A percentile compares a stretch with the other conserved stretches of the same genome.
These are phyloP conservation scores for Cydia splendana DNA, from an alignment of 1,140 invertebrate genomes.

Conservation along the genomic window DNA sequence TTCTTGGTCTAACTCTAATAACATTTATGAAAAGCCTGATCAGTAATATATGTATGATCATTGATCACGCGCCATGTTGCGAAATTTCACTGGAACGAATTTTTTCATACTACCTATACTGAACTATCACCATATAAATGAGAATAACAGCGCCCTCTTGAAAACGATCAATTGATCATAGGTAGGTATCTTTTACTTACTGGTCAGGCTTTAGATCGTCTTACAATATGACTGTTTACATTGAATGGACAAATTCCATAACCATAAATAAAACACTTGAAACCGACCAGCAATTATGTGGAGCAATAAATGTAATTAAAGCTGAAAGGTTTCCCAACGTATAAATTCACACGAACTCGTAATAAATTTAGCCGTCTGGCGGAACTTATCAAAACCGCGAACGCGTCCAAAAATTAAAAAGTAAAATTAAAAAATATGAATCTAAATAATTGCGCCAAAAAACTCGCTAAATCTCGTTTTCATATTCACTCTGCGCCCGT, in stretches of 20 bases:
- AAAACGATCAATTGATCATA: too few species aligned
- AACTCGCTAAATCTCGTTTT: conserved; percentile 18
- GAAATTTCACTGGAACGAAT: too few species aligned
- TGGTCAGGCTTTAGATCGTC: too few species aligned
- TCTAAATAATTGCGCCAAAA: conserved; percentile 27
- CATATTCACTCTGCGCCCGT: conserved; percentile 13
- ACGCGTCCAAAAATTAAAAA: conserved; percentile 1
- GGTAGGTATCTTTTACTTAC: too few species aligned
- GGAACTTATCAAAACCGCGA: conserved; percentile 23
- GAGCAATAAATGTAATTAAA: conserved; percentile 19
- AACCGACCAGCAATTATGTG: background rate
- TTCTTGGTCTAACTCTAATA: too few species aligned
- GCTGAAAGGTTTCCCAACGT: conserved; percentile 4
- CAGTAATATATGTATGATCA: too few species aligned
- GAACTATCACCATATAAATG: too few species aligned
- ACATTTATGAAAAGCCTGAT: too few species aligned
- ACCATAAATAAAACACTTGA: background rate
- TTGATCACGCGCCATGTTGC: too few species aligned
- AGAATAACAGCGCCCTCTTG: too few species aligned
- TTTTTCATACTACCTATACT: too few species aligned
- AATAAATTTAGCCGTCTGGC: conserved; percentile 1
- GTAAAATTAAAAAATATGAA: background rate
- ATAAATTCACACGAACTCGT: background rate
- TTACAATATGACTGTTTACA: too few species aligned
- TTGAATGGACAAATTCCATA: background rate